Evolutionary conservation across 2,113 vertebrate species (phyloP).

Genomic region (Isichthys henryi): DNA sequence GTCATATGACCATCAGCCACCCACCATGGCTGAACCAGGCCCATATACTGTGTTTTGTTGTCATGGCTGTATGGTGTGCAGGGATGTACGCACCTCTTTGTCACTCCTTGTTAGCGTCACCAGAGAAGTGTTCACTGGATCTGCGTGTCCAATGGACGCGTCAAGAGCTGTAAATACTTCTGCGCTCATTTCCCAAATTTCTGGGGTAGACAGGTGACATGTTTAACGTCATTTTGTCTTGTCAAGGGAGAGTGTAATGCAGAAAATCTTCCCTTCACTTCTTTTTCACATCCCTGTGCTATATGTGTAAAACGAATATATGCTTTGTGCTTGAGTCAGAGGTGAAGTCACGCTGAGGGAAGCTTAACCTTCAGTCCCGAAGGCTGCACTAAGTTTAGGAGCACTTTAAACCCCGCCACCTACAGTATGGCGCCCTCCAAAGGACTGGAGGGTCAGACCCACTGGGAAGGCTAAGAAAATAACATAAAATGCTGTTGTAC

Average conservation of each 20-base stretch:
- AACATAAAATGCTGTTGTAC: background rate
- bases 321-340: background rate
- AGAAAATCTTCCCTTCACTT: background rate
- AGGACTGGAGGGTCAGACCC: background rate
- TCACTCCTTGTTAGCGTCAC: background rate
- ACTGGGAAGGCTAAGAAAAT: background rate
- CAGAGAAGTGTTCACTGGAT: background rate
- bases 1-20: background rate
- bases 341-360: background rate
- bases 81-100: background rate
- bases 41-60: background rate
- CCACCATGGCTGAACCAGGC: background rate
- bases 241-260: background rate
- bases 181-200: background rate
- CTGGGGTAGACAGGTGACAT: background rate
- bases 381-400: background rate
- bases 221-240: background rate
- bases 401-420: background rate
- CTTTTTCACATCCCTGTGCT: background rate
- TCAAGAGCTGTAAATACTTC: background rate
- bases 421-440: background rate
- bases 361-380: background rate
- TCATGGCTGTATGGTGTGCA: background rate
- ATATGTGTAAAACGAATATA: background rate
- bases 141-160: background rate